Evolutionary conservation across 2,888 invertebrate genomes (phyloP).

Genomic region (Brenthis hecate): DNA sequence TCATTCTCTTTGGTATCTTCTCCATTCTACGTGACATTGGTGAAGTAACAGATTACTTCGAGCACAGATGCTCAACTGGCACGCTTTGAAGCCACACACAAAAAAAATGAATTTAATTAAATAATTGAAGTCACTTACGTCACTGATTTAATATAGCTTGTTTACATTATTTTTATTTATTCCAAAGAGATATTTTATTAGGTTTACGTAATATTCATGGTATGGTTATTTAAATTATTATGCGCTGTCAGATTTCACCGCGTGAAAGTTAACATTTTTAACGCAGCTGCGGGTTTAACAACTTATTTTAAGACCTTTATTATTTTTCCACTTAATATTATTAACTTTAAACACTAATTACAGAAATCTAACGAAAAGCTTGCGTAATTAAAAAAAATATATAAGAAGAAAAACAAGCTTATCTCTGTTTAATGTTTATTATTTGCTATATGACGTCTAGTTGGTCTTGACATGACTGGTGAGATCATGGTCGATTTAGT

Average conservation of each 20-base stretch:
- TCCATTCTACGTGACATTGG: too few species aligned
- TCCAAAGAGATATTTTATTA: neutral
- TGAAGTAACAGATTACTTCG: too few species aligned
- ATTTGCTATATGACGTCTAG: constrained; percentile 12
- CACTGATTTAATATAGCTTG: too few species aligned
- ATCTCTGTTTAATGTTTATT: constrained; percentile 15
- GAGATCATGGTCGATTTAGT: constrained; percentile 34
- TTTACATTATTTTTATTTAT: neutral
- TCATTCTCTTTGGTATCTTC: too few species aligned
- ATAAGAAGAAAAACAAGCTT: neutral
- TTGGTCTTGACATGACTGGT: constrained; percentile 21
- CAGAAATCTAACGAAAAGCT: neutral
- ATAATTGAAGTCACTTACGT: too few species aligned
- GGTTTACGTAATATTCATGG: constrained; percentile 10
- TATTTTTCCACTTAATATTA: neutral
- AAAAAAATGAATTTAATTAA: too few species aligned
- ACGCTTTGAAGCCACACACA: too few species aligned
- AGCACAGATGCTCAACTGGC: too few species aligned
- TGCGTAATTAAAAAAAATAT: neutral
- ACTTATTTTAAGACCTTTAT: constrained; percentile 2
- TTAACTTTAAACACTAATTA: neutral
- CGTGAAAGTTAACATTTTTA: constrained; percentile 29
- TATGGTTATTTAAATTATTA: constrained; percentile 11
- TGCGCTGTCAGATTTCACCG: constrained; percentile 25
- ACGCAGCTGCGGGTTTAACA: constrained; percentile 11